Evolutionary conservation across 2,888 invertebrate genomes (phyloP).

Genomic region (Acleris emargana): DNA sequence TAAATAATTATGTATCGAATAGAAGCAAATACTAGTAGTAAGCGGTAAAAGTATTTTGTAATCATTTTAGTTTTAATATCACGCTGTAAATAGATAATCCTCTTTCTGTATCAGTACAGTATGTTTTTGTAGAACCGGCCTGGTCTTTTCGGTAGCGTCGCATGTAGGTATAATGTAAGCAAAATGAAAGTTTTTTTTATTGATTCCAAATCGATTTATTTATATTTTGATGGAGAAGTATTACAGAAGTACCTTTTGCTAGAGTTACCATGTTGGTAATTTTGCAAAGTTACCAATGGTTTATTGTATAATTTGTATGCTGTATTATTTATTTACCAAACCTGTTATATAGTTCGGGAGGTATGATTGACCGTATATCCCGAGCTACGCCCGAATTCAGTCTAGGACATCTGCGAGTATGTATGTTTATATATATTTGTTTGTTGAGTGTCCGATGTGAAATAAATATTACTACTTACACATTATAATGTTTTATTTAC

Average conservation of each 20-base stretch:
- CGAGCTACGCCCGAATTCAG: no score
- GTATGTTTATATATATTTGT: slow-evolving; percentile 37
- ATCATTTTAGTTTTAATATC: no score
- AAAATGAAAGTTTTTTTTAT: slow-evolving; percentile 11
- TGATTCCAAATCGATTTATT: slow-evolving; percentile 18
- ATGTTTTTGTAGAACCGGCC: no score
- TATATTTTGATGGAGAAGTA: slow-evolving; percentile 23
- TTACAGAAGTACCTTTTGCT: slow-evolving; percentile 32
- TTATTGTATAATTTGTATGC: no score
- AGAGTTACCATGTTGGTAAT: slow-evolving; percentile 38
- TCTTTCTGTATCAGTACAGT: no score
- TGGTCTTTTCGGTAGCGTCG: not conserved
- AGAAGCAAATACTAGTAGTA: no score
- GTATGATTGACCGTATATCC: no score
- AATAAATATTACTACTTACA: slow-evolving; percentile 33
- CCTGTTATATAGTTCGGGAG: no score
- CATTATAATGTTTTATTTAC: slow-evolving; percentile 14
- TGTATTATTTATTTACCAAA: no score
- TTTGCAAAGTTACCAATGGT: not conserved
- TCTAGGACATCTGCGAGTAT: not conserved
- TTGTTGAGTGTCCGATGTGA: slow-evolving; percentile 17
- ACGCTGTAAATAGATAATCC: no score
- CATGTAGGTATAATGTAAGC: slow-evolving; percentile 13
- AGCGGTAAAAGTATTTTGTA: no score
- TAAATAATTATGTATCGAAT: no score